These are phyloP conservation scores for Drosophila fulvimacula DNA, from an alignment of 2,888 invertebrate genomes.

Conservation along the genomic window DNA sequence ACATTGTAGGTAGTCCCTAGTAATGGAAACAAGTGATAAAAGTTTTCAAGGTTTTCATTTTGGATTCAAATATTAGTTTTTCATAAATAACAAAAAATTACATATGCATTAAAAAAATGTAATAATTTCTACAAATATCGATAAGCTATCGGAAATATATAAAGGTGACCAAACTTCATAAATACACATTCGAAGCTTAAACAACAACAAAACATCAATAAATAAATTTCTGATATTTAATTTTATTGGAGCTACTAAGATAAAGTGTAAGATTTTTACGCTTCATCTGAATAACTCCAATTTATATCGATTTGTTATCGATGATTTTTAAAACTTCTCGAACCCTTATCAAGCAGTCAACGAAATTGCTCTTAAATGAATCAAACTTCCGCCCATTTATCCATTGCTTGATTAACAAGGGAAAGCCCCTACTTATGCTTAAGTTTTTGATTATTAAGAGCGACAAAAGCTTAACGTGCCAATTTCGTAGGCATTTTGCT, in stretches of 20 bases:
- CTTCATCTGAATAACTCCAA: neutral
- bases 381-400: too few relatives aligned
- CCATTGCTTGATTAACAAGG: neutral
- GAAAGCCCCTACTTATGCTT: neutral
- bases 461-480: neutral
- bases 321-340: neutral
- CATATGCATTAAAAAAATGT: too few relatives aligned
- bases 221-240: rapidly evolving
- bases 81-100: neutral
- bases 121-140: neutral
- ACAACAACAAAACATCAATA: neutral
- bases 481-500: constrained; percentile 9
- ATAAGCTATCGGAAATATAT: neutral
- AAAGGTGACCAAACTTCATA: neutral
- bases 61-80: neutral
- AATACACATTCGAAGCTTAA: neutral
- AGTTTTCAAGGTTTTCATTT: too few relatives aligned
- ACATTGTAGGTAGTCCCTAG: neutral
- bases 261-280: too few relatives aligned
- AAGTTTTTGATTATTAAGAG: neutral
- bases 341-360: neutral
- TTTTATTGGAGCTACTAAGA: too few relatives aligned
- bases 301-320: neutral
- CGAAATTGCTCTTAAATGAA: neutral
- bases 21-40: neutral